Evolutionary conservation across 2,797 vertebrate genomes (phyloP), one percentile per base, ranked within the genome.

Genomic region (Hippocampus kuda): DNA sequence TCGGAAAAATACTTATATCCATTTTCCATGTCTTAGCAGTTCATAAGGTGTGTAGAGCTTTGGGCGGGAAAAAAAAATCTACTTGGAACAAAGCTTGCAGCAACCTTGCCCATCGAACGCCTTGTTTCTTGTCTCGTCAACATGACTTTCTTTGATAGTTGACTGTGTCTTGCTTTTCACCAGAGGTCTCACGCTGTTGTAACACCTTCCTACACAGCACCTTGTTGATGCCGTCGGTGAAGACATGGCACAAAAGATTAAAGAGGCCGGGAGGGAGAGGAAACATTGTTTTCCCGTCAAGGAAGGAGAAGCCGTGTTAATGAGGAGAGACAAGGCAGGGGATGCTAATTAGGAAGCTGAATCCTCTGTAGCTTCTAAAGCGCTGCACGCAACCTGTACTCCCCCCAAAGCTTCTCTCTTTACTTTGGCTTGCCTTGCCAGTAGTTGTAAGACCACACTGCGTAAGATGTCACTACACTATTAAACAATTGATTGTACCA

Each of bases 81-180:
- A 11, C 22, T n/a, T 59, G 24, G 9, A n/a, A 41, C 18, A 22
- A 63, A n/a, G 22, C 38, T 3, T 24, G 61, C 41, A 7, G 18
- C 12, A 44, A 64, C 38, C 4, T 24, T 38, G 61, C 20, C 20
- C 10, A 34, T 27, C 44, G 1, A 34, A 27, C 7, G 27, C 44
- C 71, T 67, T 79, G 85, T 82, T 83, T 80, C 61, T 76, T 72
- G 70, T 67, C 83, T 83, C 65, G 85, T 86, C 79, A 84, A 75
- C 81, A 79, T 38, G 69, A 70, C 75, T 78, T 81, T 65, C 77
- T 87, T 79, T 88, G 79, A 84, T 85, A 73, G 68, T 70, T 69
- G 67, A 54, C 75, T 78, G 74, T 78, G 79, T 82, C 80, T 67
- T 68, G 66, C 68, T 68, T 75, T 72, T 71, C 53, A 16, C 69